Conservation (phyloP, 2,113 vertebrate genomes). For the Arvicanthis niloticus region DNA sequence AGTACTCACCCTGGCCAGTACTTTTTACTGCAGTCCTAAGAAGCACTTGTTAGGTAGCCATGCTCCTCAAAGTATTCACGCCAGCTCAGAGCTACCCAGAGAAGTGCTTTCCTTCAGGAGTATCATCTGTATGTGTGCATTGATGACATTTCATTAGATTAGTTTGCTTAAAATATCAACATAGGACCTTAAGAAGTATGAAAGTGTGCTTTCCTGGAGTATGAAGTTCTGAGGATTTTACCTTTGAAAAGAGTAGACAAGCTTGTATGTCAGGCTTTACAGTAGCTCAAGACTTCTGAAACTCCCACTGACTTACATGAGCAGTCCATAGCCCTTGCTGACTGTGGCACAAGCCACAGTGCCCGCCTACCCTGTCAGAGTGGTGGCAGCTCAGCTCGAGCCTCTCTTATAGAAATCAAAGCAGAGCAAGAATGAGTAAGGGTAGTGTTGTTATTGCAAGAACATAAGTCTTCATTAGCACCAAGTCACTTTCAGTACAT, state of each 20-base stretch:
- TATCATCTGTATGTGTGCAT: background rate
- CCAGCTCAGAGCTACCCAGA: background rate
- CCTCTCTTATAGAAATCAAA: background rate
- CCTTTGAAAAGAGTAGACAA: background rate
- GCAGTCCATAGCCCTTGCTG: background rate
- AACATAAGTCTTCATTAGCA: background rate
- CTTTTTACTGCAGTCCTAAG: background rate
- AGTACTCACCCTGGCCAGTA: background rate
- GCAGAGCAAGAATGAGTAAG: background rate
- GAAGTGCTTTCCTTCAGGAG: background rate
- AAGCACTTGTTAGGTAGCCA: background rate
- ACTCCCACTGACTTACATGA: background rate
- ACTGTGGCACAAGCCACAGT: background rate
- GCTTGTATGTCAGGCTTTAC: background rate
- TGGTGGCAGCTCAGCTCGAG: background rate
- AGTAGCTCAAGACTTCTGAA: background rate
- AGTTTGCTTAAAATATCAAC: background rate
- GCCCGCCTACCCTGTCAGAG: background rate
- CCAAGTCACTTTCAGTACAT: background rate
- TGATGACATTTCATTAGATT: background rate
- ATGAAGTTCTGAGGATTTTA: too few species aligned
- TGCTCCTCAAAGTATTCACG: background rate
- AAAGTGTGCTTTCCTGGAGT: too few species aligned
- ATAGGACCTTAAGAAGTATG: background rate
- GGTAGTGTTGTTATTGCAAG: background rate